Evolutionary conservation across 2,113 vertebrate genomes (phyloP).

Genomic region (Hippocampus mohnikei): DNA sequence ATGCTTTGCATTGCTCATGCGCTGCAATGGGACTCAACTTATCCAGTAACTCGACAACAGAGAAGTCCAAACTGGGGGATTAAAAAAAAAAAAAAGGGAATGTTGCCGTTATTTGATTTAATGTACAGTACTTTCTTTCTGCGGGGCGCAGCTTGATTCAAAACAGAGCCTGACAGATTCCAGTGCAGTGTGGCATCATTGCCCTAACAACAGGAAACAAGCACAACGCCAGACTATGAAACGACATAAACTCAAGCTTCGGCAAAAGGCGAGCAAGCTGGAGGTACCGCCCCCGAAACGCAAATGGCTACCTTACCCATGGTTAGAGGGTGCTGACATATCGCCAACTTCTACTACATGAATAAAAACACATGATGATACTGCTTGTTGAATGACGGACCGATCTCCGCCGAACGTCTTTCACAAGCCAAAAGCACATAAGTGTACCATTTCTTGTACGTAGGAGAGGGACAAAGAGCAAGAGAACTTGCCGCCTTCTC

Average conservation of each 20-base stretch:
- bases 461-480: slow-evolving; percentile 26
- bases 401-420: slow-evolving; percentile 47
- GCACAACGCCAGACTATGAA: neutral
- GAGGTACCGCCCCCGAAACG: slow-evolving; percentile 1
- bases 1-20: slow-evolving; percentile 24
- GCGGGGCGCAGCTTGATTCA: slow-evolving; percentile 11
- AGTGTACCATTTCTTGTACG: slow-evolving; percentile 51
- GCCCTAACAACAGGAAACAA: slow-evolving; percentile 20
- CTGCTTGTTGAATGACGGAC: slow-evolving; percentile 36
- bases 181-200: slow-evolving; percentile 3
- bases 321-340: slow-evolving; percentile 10
- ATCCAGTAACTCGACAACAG: slow-evolving; percentile 80
- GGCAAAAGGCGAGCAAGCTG: neutral
- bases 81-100: neutral
- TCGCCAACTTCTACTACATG: slow-evolving; percentile 34
- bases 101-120: slow-evolving; percentile 9
- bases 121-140: neutral
- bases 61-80: slow-evolving; percentile 75
- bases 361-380: slow-evolving; percentile 45
- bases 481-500: slow-evolving; percentile 32
- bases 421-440: slow-evolving; percentile 55
- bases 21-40: slow-evolving; percentile 73
- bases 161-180: slow-evolving; percentile 14
- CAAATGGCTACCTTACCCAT: slow-evolving; percentile 13
- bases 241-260: slow-evolving; percentile 6